Evolutionary conservation across 2,113 vertebrate genomes (phyloP), one percentile per base, ranked within the genome.

Genomic region (Heterotis niloticus): DNA sequence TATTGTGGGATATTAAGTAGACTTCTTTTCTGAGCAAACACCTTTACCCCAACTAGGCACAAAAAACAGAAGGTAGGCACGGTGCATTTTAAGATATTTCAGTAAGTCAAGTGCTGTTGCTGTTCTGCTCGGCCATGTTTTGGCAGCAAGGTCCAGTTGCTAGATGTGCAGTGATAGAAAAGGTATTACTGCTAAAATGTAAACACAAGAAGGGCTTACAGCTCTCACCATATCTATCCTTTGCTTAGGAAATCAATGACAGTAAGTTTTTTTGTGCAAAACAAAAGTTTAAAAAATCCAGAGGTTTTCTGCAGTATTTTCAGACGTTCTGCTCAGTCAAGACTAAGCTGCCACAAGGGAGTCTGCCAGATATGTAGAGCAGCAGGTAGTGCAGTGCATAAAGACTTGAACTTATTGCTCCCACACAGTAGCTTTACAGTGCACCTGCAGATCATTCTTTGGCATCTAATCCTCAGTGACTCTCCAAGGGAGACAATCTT

Each of bases 391-490:
- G 34, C 34, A 44, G 34, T 7, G 7, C 34, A 44, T 44, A 44
- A 10, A 17, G 16, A 74, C 44, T 24, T 56, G 51, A 67, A 77
- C 4, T 23, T 28, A 52, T 3, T 74, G 51, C 12, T 20, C n/a
- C 24, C 71, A 59, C 51, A 74, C 51, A 56, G 5, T 23, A n/a
- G 11, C 11, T 16, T 23, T 24, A 12, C 12, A 56, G 44, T 56
- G n/a, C 16, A 78, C 51, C 76, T 29, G 65, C 76, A 78, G 18
- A 76, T 14, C 17, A 57, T 54, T 54, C 20, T n/a, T 73, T 14
- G 51, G 70, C 24, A 56, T 12, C 23, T 13, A n/a, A 54, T 51
- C 14, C 23, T n/a, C 44, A 52, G 44, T 14, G 29, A 16, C n/a
- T 65, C 75, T 28, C 64, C 14, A 10, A 23, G 1, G 34, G 29